Evolutionary conservation across 2,113 vertebrate species (phyloP).

Genomic region (Myrmecobius fasciatus): DNA sequence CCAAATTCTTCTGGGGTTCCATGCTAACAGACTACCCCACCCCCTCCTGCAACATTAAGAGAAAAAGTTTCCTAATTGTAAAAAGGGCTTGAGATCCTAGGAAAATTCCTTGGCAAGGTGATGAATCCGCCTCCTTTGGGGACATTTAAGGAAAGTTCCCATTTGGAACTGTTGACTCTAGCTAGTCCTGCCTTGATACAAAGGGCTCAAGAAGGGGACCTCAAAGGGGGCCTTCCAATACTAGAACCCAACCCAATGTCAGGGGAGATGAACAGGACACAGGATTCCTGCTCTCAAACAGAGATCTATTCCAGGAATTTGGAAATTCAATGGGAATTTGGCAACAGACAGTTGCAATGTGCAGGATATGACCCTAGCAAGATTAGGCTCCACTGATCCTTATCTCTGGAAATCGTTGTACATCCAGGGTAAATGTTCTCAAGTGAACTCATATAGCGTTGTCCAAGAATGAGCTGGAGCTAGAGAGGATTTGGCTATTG

Average conservation of each 20-base stretch:
- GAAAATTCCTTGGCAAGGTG: slow-evolving; percentile 18
- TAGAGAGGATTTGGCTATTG: slow-evolving; percentile 22
- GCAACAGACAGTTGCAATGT: slow-evolving; percentile 15
- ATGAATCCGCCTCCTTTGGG: slow-evolving; percentile 23
- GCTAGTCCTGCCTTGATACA: slow-evolving; percentile 12
- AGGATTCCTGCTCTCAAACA: background rate
- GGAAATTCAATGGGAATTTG: slow-evolving; percentile 27
- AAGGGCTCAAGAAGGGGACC: background rate
- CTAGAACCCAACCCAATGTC: background rate
- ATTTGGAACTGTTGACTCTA: background rate
- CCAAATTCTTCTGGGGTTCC: background rate
- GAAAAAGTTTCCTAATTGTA: slow-evolving; percentile 1
- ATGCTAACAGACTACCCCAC: background rate
- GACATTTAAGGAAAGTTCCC: slow-evolving; percentile 23
- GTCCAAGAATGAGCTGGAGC: background rate
- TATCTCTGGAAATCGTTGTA: slow-evolving; percentile 40
- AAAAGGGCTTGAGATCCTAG: slow-evolving; percentile 21
- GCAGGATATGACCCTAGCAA: slow-evolving; percentile 6
- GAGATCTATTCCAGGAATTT: slow-evolving; percentile 40
- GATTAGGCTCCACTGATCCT: slow-evolving; percentile 21
- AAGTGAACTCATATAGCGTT: slow-evolving; percentile 11
- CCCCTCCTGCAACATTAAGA: background rate
- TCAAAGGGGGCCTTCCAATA: background rate
- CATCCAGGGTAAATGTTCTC: slow-evolving; percentile 47
- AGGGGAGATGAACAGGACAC: background rate